A percentile compares a stretch with the other conserved stretches of the same genome.
Evolutionary conservation across 2,113 vertebrate species (phyloP).

Genomic region (Dasyornis broadbenti): DNA sequence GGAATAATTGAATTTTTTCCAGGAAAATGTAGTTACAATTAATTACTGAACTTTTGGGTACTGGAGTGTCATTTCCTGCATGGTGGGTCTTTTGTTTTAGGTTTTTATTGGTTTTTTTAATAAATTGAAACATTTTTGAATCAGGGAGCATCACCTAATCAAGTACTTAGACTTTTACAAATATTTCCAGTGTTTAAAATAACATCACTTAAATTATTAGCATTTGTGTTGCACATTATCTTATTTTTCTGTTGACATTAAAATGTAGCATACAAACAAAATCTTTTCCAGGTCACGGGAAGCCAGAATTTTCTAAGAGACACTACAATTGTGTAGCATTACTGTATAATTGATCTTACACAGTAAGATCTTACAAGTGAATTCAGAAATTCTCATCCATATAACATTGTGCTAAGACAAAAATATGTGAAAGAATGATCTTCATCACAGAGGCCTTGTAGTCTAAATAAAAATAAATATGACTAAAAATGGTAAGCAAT

Average conservation of each 20-base stretch:
- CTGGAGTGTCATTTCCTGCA: background rate
- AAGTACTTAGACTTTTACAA: background rate
- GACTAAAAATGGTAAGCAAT: background rate
- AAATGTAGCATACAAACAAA: background rate
- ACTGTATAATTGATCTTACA: background rate
- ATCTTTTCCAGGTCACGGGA: background rate
- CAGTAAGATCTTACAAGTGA: background rate
- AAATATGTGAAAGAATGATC: background rate
- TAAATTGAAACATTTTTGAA: background rate
- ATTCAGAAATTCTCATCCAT: background rate
- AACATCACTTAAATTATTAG: background rate
- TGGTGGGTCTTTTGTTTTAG: background rate
- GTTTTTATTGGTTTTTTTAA: background rate
- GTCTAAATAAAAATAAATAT: background rate
- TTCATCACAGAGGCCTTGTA: background rate
- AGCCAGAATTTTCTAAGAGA: background rate
- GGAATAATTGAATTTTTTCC: background rate
- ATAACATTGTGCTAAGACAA: background rate
- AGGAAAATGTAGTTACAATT: background rate
- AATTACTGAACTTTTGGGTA: background rate
- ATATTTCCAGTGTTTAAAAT: background rate
- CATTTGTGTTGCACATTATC: background rate
- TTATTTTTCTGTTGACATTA: background rate
- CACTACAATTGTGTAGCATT: background rate
- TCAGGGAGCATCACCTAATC: background rate